phyloP scores from a whole-genome alignment of 2,797 vertebrate genomes.

The Pogoniulus pusillus region DNA sequence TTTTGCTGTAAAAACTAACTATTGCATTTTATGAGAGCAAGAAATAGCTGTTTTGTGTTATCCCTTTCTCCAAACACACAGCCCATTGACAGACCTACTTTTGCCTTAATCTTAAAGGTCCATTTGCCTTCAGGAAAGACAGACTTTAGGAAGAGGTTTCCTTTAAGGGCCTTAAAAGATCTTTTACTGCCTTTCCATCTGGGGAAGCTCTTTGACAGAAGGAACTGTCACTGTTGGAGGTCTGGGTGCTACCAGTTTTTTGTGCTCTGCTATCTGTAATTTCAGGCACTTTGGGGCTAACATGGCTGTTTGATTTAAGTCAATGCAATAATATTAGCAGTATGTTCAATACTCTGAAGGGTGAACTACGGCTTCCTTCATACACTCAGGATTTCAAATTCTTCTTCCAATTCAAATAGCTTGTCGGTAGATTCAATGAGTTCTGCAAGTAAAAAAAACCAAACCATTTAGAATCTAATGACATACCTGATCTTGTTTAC shows the following conservation, averaged over 20 bases:
- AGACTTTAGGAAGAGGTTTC: not conserved
- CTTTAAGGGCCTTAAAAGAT: conserved; percentile 12
- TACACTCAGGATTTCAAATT: conserved; percentile 88
- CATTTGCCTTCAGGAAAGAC: conserved; percentile 21
- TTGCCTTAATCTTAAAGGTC: conserved; percentile 28
- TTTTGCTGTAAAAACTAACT: conserved; percentile 53
- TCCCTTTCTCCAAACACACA: conserved; percentile 31
- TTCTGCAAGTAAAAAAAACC: conserved; percentile 65
- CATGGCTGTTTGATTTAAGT: conserved; percentile 73
- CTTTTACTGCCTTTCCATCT: not conserved
- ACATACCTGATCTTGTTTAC: not conserved
- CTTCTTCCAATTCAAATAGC: conserved; percentile 86
- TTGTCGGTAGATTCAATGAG: conserved; percentile 89
- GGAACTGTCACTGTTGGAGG: conserved; percentile 43
- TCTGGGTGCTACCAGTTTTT: conserved; percentile 53
- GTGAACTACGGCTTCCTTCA: conserved; percentile 66
- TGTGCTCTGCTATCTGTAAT: conserved; percentile 69
- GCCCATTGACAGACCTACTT: not conserved
- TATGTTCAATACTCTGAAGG: conserved; percentile 49
- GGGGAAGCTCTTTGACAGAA: conserved; percentile 14
- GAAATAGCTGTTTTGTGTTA: conserved; percentile 17
- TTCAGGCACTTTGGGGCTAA: conserved; percentile 82
- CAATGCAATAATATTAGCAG: conserved; percentile 53
- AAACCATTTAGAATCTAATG: not conserved
- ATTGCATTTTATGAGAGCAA: conserved; percentile 56